Evolutionary conservation across 2,113 vertebrate genomes (phyloP).

Genomic region (Austrofundulus limnaeus): DNA sequence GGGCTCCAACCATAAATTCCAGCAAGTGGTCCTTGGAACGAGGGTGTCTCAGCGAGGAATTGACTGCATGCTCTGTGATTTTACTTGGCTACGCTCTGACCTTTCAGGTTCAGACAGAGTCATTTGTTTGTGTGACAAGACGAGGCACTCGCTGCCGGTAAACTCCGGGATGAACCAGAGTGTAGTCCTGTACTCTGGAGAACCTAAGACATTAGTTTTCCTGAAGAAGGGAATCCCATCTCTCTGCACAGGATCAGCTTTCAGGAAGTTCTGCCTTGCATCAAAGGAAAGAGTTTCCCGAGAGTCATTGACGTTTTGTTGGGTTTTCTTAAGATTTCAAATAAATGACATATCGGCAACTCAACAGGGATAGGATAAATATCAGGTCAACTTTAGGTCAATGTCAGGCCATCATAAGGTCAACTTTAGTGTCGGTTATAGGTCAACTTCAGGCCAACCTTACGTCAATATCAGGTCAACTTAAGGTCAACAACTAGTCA

Average conservation of each 20-base stretch:
- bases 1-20: constrained; percentile 68
- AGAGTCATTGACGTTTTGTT: not conserved
- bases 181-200: constrained; percentile 46
- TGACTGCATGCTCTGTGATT: constrained; percentile 66
- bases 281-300: constrained; percentile 6
- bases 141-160: constrained; percentile 28
- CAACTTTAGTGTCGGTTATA: no score
- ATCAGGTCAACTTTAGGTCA: no score
- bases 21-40: constrained; percentile 63
- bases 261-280: not conserved
- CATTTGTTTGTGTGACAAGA: constrained; percentile 74
- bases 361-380: no score
- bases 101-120: constrained; percentile 70
- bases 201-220: constrained; percentile 39
- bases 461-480: no score
- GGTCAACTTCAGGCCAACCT: no score
- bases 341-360: not conserved
- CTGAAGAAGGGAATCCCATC: constrained; percentile 24
- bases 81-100: constrained; percentile 60
- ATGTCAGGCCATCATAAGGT: no score
- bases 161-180: constrained; percentile 52
- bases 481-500: no score
- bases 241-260: constrained; percentile 2
- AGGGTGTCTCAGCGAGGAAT: constrained; percentile 34
- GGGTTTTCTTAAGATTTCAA: not conserved